A percentile compares a stretch with the other conserved stretches of the same genome.
Evolutionary conservation across 1,140 invertebrate species (phyloP).

Genomic region (Atta texana): DNA sequence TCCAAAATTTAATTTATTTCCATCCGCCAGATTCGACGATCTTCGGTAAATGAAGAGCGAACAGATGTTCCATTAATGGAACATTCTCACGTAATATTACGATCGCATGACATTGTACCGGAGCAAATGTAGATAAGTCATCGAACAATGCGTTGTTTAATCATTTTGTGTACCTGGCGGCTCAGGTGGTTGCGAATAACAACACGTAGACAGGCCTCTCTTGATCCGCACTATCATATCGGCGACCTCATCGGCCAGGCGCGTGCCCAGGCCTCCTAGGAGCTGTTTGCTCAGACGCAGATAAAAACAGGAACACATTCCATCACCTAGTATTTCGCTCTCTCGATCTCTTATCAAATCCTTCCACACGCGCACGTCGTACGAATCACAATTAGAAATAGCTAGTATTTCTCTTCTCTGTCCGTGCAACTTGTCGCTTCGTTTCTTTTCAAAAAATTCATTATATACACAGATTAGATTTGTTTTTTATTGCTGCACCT

Average conservation of each 20-base stretch:
- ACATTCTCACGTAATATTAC: not conserved
- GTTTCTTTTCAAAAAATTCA: not conserved
- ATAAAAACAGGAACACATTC: slow-evolving; percentile 84
- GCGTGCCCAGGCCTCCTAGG: slow-evolving; percentile 77
- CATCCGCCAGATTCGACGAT: slow-evolving; percentile 2
- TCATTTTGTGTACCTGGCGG: slow-evolving; percentile 77
- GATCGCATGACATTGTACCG: not conserved
- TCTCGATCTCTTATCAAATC: slow-evolving; percentile 15
- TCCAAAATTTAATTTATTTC: slow-evolving; percentile 40
- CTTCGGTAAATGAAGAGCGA: slow-evolving; percentile 1
- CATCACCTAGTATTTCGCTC: slow-evolving; percentile 69
- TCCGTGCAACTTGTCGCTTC: not conserved
- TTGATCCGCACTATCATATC: slow-evolving; percentile 83
- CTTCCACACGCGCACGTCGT: not conserved
- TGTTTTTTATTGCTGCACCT: no score
- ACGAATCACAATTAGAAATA: not conserved
- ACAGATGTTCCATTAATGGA: slow-evolving; percentile 36
- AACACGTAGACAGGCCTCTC: slow-evolving; percentile 78
- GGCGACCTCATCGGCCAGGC: slow-evolving; percentile 80
- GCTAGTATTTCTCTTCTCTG: not conserved
- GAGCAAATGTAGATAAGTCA: not conserved
- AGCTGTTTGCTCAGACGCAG: slow-evolving; percentile 80
- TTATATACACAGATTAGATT: no score
- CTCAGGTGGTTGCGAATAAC: slow-evolving; percentile 75
- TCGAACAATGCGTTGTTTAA: slow-evolving; percentile 32